Percentiles rank a stretch among this genome's conserved stretches.
Evolutionary conservation across 2,888 invertebrate species (phyloP).

Genomic region (Plebejus melissa): DNA sequence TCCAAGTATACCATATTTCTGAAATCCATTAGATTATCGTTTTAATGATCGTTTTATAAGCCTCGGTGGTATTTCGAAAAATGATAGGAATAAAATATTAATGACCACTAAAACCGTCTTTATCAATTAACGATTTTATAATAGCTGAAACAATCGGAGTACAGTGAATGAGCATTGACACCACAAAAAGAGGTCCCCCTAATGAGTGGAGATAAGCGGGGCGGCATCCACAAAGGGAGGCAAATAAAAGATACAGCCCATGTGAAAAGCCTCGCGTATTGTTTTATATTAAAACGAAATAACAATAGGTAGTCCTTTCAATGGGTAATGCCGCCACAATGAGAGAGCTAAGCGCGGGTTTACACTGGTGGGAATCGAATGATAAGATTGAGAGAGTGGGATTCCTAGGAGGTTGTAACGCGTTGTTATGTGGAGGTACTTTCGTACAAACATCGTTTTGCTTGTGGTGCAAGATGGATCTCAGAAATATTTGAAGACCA

Average conservation of each 20-base stretch:
- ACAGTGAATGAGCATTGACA: constrained; percentile 44
- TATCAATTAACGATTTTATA: constrained; percentile 28
- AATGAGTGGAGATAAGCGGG: constrained; percentile 72
- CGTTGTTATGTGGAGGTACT: not conserved
- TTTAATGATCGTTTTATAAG: constrained; percentile 18
- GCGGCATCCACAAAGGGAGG: constrained; percentile 65
- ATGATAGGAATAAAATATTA: constrained; percentile 14
- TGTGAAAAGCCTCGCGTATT: constrained; percentile 71
- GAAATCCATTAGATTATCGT: constrained; percentile 9
- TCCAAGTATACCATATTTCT: not conserved
- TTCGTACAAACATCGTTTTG: not conserved
- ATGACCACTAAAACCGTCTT: constrained; percentile 18
- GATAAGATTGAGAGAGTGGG: not conserved
- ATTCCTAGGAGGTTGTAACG: too few relatives aligned
- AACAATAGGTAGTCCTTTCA: constrained; percentile 78
- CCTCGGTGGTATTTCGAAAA: not conserved
- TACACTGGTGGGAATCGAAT: constrained; percentile 44
- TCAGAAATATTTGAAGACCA: too few relatives aligned
- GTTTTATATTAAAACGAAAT: constrained; percentile 77
- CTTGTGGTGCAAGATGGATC: too few relatives aligned
- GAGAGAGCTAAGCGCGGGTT: constrained; percentile 47
- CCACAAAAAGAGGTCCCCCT: constrained; percentile 51
- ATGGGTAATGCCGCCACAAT: constrained; percentile 75
- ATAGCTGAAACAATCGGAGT: constrained; percentile 31
- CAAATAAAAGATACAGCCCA: constrained; percentile 67